These are phyloP conservation scores for Hypanus sabinus DNA, from an alignment of 2,113 vertebrate species.

Conservation along the genomic window DNA sequence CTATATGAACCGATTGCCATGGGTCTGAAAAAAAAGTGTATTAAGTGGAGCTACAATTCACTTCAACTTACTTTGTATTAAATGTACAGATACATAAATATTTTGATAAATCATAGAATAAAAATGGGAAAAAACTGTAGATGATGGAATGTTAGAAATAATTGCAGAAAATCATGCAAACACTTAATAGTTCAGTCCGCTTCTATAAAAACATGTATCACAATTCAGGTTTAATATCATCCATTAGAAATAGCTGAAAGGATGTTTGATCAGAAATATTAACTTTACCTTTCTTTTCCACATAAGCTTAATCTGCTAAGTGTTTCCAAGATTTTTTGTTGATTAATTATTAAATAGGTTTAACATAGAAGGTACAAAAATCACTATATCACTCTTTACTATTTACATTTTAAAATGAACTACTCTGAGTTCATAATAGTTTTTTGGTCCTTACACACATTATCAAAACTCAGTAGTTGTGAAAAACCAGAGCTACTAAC, in stretches of 20 bases:
- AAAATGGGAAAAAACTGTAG: too few species aligned
- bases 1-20: slow-evolving; percentile 86
- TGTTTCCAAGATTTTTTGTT: too few species aligned
- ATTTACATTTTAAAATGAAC: background rate
- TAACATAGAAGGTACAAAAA: background rate
- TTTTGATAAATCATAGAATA: background rate
- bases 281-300: too few species aligned
- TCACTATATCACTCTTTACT: background rate
- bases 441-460: background rate
- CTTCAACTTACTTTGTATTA: background rate
- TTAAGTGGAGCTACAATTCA: background rate
- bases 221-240: too few species aligned
- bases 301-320: too few species aligned
- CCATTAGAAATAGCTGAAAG: too few species aligned
- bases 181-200: too few species aligned
- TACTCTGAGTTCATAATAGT: background rate
- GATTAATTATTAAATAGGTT: background rate
- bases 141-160: too few species aligned
- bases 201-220: too few species aligned
- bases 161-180: too few species aligned
- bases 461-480: background rate
- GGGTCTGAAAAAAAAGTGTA: slow-evolving; percentile 57
- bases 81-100: background rate
- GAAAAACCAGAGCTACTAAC: too few species aligned
- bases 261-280: too few species aligned